These are phyloP conservation scores for Amphiprion percula DNA, from an alignment of 2,113 vertebrate species.

Conservation along the genomic window DNA sequence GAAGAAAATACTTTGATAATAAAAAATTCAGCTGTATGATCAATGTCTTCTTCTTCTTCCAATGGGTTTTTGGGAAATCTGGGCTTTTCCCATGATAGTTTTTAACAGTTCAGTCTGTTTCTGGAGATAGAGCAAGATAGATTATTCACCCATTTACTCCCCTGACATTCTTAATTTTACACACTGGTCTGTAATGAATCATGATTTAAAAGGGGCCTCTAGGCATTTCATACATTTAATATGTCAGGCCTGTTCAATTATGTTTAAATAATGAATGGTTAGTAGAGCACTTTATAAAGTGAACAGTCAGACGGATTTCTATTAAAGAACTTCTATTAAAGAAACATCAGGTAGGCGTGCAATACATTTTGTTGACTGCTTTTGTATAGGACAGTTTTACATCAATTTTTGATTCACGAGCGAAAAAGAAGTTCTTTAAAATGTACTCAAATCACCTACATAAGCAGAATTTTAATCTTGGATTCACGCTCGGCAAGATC, in stretches of 20 bases:
- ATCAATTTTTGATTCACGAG: too few relatives aligned
- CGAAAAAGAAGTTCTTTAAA: too few relatives aligned
- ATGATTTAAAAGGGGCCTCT: slow-evolving; percentile 35
- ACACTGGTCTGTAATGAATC: slow-evolving; percentile 29
- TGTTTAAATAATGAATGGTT: slow-evolving; percentile 20
- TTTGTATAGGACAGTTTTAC: not conserved
- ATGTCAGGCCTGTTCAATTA: slow-evolving; percentile 31
- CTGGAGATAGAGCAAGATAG: slow-evolving; percentile 8
- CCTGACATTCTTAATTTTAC: slow-evolving; percentile 28
- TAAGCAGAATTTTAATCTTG: not conserved
- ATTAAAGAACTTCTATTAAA: not conserved
- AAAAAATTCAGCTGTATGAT: not conserved
- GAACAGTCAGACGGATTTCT: not conserved
- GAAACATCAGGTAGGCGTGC: not conserved
- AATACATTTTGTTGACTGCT: not conserved
- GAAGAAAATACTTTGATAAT: not conserved
- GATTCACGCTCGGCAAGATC: too few relatives aligned
- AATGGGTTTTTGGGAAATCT: not conserved
- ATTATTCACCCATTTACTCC: slow-evolving; percentile 12
- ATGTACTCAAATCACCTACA: not conserved
- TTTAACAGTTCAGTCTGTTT: not conserved
- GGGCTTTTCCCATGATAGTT: not conserved
- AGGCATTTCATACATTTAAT: slow-evolving; percentile 37
- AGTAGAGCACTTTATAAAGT: not conserved
- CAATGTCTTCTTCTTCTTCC: not conserved